Conservation (phyloP, 1,140 invertebrate genomes). For the Hestina assimilis region DNA sequence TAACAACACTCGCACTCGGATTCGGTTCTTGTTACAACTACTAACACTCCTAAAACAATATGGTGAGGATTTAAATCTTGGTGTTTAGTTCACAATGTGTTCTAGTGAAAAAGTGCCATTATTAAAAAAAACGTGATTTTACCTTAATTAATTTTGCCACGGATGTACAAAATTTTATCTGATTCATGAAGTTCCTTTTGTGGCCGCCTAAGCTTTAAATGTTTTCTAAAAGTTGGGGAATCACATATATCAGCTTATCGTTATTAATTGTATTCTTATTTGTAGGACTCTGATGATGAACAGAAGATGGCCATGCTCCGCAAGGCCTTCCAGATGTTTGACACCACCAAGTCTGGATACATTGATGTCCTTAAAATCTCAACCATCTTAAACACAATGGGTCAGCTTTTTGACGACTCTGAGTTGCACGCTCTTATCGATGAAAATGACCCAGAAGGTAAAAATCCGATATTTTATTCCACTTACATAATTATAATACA, state of each 20-base stretch:
- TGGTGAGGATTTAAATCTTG: constrained; percentile 58
- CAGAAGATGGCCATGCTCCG: constrained; percentile 93
- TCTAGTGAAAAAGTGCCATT: constrained; percentile 23
- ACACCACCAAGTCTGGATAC: constrained; percentile 92
- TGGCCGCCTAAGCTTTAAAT: too few relatives aligned
- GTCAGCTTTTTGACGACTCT: constrained; percentile 92
- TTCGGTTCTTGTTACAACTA: constrained; percentile 74
- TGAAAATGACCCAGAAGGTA: constrained; percentile 91
- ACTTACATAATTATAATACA: too few relatives aligned
- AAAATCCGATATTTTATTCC: constrained; percentile 22
- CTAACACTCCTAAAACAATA: constrained; percentile 53
- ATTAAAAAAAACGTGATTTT: constrained; percentile 3
- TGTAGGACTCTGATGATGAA: constrained; percentile 84
- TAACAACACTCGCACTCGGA: constrained; percentile 75
- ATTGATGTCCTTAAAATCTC: constrained; percentile 94
- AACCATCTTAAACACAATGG: constrained; percentile 96
- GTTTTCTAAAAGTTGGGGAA: too few relatives aligned
- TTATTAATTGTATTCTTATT: too few relatives aligned
- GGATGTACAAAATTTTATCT: too few relatives aligned
- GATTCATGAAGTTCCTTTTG: too few relatives aligned
- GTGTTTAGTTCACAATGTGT: constrained; percentile 28
- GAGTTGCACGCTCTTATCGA: constrained; percentile 90
- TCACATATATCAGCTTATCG: too few relatives aligned
- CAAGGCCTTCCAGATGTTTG: constrained; percentile 97
- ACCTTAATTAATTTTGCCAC: not conserved